Conservation (phyloP, 2,113 vertebrate genomes). For the Neolamprologus hecqui region DNA sequence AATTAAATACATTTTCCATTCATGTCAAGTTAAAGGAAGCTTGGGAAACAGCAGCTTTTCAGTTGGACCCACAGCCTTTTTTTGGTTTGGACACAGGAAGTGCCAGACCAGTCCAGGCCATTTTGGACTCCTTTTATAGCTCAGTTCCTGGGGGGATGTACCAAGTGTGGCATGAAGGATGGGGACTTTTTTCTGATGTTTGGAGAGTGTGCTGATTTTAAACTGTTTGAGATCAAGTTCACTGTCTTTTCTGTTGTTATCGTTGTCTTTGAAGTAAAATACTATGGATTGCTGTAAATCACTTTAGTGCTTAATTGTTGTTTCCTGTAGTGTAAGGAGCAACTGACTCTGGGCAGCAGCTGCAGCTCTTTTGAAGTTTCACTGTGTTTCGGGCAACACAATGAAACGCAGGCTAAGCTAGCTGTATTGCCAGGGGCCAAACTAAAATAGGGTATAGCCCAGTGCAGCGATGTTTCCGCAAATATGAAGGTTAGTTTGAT, state of each 20-base stretch:
- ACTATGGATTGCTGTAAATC: not conserved
- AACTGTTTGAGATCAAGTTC: not conserved
- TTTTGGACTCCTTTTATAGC: not conserved
- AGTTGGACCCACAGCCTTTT: not conserved
- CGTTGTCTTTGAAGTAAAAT: not conserved
- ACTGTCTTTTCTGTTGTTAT: not conserved
- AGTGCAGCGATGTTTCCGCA: accelerated
- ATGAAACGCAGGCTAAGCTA: not conserved
- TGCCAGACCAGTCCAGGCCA: not conserved
- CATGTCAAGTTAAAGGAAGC: not conserved
- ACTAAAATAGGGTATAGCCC: not conserved
- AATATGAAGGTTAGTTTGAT: not conserved
- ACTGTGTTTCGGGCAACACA: not conserved
- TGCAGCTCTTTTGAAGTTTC: not conserved
- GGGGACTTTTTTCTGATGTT: not conserved
- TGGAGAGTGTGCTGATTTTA: not conserved
- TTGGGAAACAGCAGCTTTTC: not conserved
- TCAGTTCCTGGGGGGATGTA: not conserved
- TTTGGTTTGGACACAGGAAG: not conserved
- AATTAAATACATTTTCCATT: not conserved
- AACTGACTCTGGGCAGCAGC: not conserved
- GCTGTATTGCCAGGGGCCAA: not conserved
- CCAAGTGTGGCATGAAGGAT: not conserved
- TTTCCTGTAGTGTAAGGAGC: not conserved
- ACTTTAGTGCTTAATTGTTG: not conserved